A percentile compares a stretch with the other conserved stretches of the same genome.
Evolutionary conservation across 2,888 invertebrate species (phyloP).

Genomic region (Drosophila bunnanda): DNA sequence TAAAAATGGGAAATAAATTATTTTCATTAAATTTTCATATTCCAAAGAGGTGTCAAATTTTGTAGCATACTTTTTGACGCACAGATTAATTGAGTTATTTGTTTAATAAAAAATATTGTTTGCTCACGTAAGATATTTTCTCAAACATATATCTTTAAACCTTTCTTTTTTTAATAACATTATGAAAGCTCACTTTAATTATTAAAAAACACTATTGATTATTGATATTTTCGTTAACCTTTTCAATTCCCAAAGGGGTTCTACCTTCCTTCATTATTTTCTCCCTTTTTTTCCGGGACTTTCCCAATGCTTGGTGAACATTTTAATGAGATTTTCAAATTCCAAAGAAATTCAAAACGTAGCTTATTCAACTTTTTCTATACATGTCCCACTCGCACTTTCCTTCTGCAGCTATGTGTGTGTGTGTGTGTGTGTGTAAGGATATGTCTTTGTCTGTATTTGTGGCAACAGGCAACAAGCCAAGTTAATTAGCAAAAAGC

Average conservation of each 20-base stretch:
- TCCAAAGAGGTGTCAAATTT: background rate
- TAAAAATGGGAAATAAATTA: background rate
- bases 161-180: background rate
- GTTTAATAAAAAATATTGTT: background rate
- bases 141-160: too few species aligned
- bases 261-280: background rate
- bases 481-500: constrained; percentile 76
- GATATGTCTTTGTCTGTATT: constrained; percentile 20
- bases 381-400: constrained; percentile 12
- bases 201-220: background rate
- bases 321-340: constrained; percentile 72
- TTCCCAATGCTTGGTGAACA: constrained; percentile 49
- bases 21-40: background rate
- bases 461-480: constrained; percentile 58
- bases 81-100: too few species aligned
- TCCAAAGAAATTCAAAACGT: constrained; percentile 60
- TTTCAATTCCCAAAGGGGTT: constrained; percentile 19
- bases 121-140: too few species aligned
- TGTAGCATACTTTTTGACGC: background rate
- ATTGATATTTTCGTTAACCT: constrained; percentile 7
- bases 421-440: constrained; percentile 6
- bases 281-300: background rate
- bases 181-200: background rate
- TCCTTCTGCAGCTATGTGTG: constrained; percentile 3
- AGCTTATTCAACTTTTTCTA: constrained; percentile 38